Evolutionary conservation across 1,140 invertebrate genomes (phyloP).

Genomic region (Drosophila subobscura): DNA sequence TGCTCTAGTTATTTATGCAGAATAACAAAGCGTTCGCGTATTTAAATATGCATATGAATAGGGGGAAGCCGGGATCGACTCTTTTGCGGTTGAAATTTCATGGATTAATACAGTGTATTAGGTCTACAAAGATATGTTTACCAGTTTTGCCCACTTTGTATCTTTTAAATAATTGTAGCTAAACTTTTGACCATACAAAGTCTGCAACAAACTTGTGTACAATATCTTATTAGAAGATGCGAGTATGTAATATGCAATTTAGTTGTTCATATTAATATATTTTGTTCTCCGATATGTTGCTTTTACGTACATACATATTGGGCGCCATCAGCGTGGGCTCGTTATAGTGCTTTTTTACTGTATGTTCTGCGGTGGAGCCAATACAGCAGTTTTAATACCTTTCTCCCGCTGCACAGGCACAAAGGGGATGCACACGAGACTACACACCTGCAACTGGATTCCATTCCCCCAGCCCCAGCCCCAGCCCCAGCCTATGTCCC

Average conservation of each 20-base stretch:
- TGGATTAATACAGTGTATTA: constrained; percentile 23
- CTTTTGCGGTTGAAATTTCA: neutral
- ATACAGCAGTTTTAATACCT: constrained; percentile 61
- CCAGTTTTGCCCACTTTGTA: neutral
- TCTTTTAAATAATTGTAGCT: too few species aligned
- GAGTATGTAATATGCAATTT: too few species aligned
- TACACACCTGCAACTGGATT: constrained; percentile 17
- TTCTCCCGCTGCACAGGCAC: constrained; percentile 41
- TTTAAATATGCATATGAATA: constrained; percentile 60
- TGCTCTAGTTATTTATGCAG: constrained; percentile 59
- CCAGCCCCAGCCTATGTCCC: too few species aligned
- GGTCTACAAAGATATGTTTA: constrained; percentile 4
- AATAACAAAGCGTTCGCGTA: constrained; percentile 56
- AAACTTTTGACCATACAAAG: too few species aligned
- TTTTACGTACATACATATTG: too few species aligned
- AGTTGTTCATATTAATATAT: too few species aligned
- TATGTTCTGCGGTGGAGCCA: constrained; percentile 37
- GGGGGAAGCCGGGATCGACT: neutral
- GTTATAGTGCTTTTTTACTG: constrained; percentile 27
- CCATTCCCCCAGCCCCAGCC: neutral
- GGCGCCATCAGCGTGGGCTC: neutral
- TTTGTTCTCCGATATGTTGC: too few species aligned
- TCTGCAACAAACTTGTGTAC: too few species aligned
- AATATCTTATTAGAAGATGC: too few species aligned
- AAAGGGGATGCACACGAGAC: constrained; percentile 59